Conservation (phyloP, 2,113 vertebrate species). For the Zosterops hypoxanthus region DNA sequence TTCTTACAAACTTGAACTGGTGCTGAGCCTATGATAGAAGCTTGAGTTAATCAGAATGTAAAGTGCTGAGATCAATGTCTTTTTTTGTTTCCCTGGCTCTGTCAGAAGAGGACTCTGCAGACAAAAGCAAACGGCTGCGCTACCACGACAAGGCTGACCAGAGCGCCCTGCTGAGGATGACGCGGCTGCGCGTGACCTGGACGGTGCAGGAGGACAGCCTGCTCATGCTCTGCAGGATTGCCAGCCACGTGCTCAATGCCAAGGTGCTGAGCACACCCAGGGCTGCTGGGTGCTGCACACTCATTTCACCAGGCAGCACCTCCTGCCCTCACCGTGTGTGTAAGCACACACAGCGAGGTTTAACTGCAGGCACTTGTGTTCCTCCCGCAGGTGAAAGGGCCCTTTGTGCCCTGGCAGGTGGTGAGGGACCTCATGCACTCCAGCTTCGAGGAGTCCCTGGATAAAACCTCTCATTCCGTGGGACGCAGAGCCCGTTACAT, state of each 20-base stretch:
- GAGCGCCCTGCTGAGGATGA: slow-evolving; percentile 89
- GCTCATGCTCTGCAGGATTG: slow-evolving; percentile 92
- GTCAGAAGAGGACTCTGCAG: slow-evolving; percentile 9
- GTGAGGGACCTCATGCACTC: slow-evolving; percentile 91
- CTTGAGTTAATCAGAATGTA: not conserved
- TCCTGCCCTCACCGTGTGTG: fast-evolving
- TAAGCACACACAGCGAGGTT: fast-evolving
- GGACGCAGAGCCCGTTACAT: slow-evolving; percentile 90
- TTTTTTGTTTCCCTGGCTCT: not conserved
- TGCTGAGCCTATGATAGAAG: not conserved
- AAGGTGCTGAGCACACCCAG: slow-evolving; percentile 74
- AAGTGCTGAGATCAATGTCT: not conserved
- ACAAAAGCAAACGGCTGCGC: slow-evolving; percentile 69
- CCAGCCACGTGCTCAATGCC: slow-evolving; percentile 88
- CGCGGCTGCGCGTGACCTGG: slow-evolving; percentile 90
- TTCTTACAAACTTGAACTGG: not conserved
- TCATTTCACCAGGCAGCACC: not conserved
- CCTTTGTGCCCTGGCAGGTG: slow-evolving; percentile 89
- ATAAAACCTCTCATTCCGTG: slow-evolving; percentile 92
- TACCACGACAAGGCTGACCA: slow-evolving; percentile 90
- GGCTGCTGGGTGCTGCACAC: not conserved
- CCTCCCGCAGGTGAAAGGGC: slow-evolving; percentile 82
- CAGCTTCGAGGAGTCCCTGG: slow-evolving; percentile 88
- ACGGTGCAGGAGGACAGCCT: slow-evolving; percentile 89
- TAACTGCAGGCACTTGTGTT: not conserved